Evolutionary conservation across 1,140 invertebrate species (phyloP).

Genomic region (Anadara kagoshimensis): DNA sequence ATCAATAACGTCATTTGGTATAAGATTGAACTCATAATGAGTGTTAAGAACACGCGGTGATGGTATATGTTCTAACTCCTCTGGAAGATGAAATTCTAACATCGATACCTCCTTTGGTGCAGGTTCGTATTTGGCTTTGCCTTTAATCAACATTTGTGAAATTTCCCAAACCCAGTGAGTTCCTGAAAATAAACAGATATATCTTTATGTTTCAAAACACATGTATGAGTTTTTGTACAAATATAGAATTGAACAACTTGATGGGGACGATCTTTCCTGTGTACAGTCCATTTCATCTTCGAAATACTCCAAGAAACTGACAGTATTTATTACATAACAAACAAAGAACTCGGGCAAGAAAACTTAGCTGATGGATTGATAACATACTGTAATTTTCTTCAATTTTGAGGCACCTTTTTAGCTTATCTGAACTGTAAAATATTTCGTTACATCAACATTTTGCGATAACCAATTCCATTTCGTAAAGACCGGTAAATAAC

Average conservation of each 20-base stretch:
- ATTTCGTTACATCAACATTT: no score
- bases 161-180: constrained; percentile 58
- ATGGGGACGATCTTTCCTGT: neutral
- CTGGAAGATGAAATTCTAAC: constrained; percentile 40
- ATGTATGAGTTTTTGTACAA: neutral
- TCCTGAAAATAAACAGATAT: constrained; percentile 24
- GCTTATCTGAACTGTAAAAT: no score
- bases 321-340: no score
- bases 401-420: no score
- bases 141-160: constrained; percentile 39
- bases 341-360: no score
- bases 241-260: neutral
- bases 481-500: no score
- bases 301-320: neutral
- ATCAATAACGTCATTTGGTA: constrained; percentile 29
- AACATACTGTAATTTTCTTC: no score
- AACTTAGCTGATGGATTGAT: no score
- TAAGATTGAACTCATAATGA: constrained; percentile 32
- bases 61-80: constrained; percentile 29
- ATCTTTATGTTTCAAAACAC: no score
- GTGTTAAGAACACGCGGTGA: constrained; percentile 51
- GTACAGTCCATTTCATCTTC: neutral
- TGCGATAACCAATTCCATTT: no score
- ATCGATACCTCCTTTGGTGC: constrained; percentile 41
- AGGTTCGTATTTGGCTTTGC: constrained; percentile 23